phyloP scores from a whole-genome alignment of 2,113 vertebrate species.

The Microcebus jonahi region DNA sequence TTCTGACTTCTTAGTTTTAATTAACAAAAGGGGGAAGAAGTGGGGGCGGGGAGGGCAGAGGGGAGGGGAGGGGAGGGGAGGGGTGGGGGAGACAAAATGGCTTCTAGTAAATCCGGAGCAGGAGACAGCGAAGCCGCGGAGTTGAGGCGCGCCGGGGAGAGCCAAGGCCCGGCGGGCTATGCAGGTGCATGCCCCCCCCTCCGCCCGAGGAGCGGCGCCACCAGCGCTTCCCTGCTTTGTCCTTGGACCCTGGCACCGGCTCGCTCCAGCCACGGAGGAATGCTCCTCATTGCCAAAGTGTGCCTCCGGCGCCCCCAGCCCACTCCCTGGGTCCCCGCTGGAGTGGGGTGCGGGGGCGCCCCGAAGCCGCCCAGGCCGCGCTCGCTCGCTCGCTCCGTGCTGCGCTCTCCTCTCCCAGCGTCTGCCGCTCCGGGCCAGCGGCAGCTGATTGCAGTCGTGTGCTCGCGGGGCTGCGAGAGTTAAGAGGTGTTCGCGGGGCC shows the following conservation, averaged over 20 bases:
- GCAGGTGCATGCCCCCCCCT: conserved; percentile 89
- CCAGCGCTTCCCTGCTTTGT: conserved; percentile 86
- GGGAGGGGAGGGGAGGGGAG: conserved; percentile 33
- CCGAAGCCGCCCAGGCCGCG: conserved; percentile 64
- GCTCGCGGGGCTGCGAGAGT: conserved; percentile 71
- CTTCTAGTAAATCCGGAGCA: conserved; percentile 88
- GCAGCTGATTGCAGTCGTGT: conserved; percentile 73
- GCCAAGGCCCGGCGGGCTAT: conserved; percentile 90
- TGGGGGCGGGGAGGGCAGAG: conserved; percentile 63
- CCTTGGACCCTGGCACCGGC: conserved; percentile 88
- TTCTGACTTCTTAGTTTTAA: conserved; percentile 80
- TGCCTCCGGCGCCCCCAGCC: conserved; percentile 67
- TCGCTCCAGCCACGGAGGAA: conserved; percentile 82
- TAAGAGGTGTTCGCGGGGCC: conserved; percentile 65
- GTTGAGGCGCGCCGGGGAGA: conserved; percentile 85
- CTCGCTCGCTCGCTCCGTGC: neutral
- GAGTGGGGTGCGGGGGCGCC: conserved; percentile 60
- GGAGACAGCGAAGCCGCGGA: conserved; percentile 78
- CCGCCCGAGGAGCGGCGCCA: conserved; percentile 86
- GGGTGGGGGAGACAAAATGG: conserved; percentile 89
- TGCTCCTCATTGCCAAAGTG: conserved; percentile 72
- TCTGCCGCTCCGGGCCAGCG: conserved; percentile 44
- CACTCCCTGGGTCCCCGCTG: conserved; percentile 26
- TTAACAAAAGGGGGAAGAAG: conserved; percentile 76
- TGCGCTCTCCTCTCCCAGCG: conserved; percentile 56